Evolutionary conservation across 1,140 invertebrate genomes (phyloP).

Genomic region (Diorhabda sublineata): DNA sequence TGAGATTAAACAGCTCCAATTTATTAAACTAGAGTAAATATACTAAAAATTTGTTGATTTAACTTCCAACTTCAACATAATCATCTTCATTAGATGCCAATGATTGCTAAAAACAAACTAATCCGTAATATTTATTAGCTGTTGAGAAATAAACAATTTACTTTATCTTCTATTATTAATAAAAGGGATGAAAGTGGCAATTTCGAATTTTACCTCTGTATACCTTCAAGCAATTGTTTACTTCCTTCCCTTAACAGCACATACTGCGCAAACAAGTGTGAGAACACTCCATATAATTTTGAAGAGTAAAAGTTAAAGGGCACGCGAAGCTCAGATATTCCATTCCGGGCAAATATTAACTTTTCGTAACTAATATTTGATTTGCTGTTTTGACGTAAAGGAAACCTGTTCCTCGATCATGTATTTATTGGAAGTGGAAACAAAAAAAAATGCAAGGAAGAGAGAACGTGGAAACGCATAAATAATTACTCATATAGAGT

Average conservation of each 20-base stretch:
- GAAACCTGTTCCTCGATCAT: neutral
- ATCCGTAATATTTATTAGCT: conserved; percentile 12
- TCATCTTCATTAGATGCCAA: neutral
- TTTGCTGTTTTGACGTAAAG: conserved; percentile 4
- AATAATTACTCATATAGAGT: too few relatives aligned
- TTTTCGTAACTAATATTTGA: conserved; percentile 16
- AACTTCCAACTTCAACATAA: neutral
- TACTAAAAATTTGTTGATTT: too few relatives aligned
- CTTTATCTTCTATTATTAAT: conserved; percentile 7
- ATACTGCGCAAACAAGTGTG: conserved; percentile 13
- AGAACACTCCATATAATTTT: conserved; percentile 18
- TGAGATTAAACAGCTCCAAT: too few relatives aligned
- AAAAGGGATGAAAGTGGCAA: conserved; percentile 17
- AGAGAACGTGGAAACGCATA: too few relatives aligned
- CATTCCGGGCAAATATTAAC: conserved; percentile 18
- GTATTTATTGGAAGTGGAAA: neutral
- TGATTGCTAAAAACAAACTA: neutral
- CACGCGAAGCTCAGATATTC: conserved; percentile 6
- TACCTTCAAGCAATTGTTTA: conserved; percentile 18
- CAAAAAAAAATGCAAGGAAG: too few relatives aligned
- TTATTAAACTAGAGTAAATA: too few relatives aligned
- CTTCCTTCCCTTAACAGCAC: conserved; percentile 17
- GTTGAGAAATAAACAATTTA: conserved; percentile 12
- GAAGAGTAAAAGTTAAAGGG: conserved; percentile 10
- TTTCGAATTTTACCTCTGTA: conserved; percentile 13